phyloP scores from a whole-genome alignment of 2,888 invertebrate species.

The Eubasilissa splendida region DNA sequence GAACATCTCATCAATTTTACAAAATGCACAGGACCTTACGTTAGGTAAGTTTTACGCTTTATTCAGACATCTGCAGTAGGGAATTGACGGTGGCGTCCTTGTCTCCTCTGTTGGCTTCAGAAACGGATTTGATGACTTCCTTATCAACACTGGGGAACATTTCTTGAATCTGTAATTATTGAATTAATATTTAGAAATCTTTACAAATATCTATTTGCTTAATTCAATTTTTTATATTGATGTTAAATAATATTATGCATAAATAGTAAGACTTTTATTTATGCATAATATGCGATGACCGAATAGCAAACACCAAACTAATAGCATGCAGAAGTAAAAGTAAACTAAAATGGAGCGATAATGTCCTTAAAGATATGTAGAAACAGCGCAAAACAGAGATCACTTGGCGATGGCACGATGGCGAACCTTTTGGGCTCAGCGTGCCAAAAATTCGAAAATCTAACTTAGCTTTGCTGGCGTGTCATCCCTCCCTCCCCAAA shows the following conservation, averaged over 20 bases:
- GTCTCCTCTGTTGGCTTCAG: conserved; percentile 90
- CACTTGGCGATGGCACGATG: too few species aligned
- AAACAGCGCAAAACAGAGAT: too few species aligned
- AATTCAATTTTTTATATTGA: background rate
- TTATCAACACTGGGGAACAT: conserved; percentile 97
- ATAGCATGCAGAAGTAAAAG: too few species aligned
- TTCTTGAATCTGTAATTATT: conserved; percentile 82
- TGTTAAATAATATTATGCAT: background rate
- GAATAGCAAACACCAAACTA: too few species aligned
- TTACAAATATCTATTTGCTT: background rate
- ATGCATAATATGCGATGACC: background rate
- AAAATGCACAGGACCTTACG: background rate
- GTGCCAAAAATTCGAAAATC: too few species aligned
- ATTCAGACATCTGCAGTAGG: conserved; percentile 89
- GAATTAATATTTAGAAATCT: background rate
- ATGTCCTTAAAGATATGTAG: too few species aligned
- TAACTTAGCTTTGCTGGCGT: too few species aligned
- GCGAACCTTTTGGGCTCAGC: too few species aligned
- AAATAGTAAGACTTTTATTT: background rate
- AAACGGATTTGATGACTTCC: conserved; percentile 92
- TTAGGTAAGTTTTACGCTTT: conserved; percentile 59
- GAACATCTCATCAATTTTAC: background rate
- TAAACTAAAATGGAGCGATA: too few species aligned
- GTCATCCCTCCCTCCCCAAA: too few species aligned
- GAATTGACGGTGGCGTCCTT: conserved; percentile 94